Evolutionary conservation across 2,888 invertebrate species (phyloP).

Genomic region (Nipponacmea schrenckii): DNA sequence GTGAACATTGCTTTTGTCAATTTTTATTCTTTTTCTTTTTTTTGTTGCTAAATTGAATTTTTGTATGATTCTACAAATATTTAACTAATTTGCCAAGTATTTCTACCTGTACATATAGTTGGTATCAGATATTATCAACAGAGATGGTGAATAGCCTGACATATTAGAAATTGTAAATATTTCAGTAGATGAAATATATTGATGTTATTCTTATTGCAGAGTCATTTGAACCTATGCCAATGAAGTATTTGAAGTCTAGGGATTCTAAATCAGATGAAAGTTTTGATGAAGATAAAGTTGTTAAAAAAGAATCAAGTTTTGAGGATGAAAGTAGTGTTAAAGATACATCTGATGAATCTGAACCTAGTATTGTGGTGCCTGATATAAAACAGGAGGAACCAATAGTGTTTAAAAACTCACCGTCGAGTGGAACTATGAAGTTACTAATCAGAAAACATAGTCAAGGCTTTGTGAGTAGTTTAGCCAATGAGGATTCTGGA

Average conservation of each 20-base stretch:
- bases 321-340: conserved; percentile 13
- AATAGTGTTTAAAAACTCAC: conserved; percentile 18
- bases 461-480: conserved; percentile 44
- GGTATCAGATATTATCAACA: too few relatives aligned
- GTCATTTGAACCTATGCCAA: conserved; percentile 48
- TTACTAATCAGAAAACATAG: conserved; percentile 51
- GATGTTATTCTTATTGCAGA: conserved; percentile 30
- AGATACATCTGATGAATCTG: conserved; percentile 12
- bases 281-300: conserved; percentile 15
- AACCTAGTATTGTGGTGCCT: conserved; percentile 1
- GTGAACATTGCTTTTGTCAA: too few relatives aligned
- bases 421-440: conserved; percentile 29
- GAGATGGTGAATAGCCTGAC: too few relatives aligned
- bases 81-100: too few relatives aligned
- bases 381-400: background rate
- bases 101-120: too few relatives aligned
- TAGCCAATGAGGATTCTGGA: conserved; percentile 17
- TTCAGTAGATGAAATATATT: too few relatives aligned
- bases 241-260: conserved; percentile 36
- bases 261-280: conserved; percentile 18
- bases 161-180: too few relatives aligned
- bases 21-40: too few relatives aligned
- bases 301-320: conserved; percentile 9
- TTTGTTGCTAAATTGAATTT: too few relatives aligned
- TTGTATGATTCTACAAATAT: too few relatives aligned